Base-by-base conservation (phyloP, 2,113 vertebrate species). In the Sinocyclocheilus rhinocerous region DNA sequence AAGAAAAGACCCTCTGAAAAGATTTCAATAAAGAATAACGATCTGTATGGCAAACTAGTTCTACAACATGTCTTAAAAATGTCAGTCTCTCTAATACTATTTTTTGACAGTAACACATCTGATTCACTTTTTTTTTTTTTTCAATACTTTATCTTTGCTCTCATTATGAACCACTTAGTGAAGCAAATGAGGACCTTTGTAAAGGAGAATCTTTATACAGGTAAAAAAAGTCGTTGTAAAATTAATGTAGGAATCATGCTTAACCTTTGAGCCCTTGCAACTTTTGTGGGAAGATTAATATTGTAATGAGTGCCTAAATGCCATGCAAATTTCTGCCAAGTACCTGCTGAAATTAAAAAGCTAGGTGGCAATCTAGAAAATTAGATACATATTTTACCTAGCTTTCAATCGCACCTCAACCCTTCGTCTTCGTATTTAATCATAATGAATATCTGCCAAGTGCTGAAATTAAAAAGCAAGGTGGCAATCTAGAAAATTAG, bases 221-320 rank as follows among this genome's bases (percentile, higher is more conserved):
- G 48, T 10, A 10, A 52, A 84, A 80, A 84, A 86, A 87, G 52
- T 81, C 45, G 65, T 69, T 88, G 69, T 85, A 85, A 87, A 90
- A 92, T 88, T 70, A 91, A 89, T 89, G 85, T 72, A 87, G 84
- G 81, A 86, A 88, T 90, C 86, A 87, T 83, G 84, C 84, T 92
- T 91, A 92, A 92, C 92, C 90, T 93, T 91, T 92, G 82, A 83
- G 80, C 85, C 85, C 42, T 29, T 75, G 57, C 85, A 80, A 89
- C 65, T 87, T 83, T 55, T 84, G 24, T 65, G 42, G 79, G 88
- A 85, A 86, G 90, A 92, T 90, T 92, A 90, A 91, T 90, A 90
- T 89, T 91, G 59, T 90, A 91, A 91, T 90, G 81, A 90, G 87
- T 42, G n/a, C 67, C 87, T 90, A 90, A 92, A 92, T 90, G 86